Evolutionary conservation across 92 coral and sea anemone genomes (phyloP), one percentile per base, ranked within the genome.

Genomic region (Parazoanthus darwini): DNA sequence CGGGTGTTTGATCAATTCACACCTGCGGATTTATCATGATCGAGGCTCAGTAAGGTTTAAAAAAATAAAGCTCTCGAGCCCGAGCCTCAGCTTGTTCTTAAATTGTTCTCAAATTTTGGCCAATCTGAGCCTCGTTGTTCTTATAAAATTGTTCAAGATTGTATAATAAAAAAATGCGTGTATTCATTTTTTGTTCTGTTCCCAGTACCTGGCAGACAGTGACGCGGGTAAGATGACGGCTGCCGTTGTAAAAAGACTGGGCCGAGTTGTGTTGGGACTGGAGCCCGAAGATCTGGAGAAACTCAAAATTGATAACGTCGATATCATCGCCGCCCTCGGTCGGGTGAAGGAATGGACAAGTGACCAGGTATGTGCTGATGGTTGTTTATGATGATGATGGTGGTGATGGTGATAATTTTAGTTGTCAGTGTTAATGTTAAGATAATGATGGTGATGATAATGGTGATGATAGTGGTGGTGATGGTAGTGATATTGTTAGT

Each of bases 251-350:
- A 97, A 97, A 92, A 92, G 86, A 89, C 84, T 94, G 74, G 99
- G 99, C 37, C 98, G 98, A 35, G 98, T 97, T 43, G 96, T 97
- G 15, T 91, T 97, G 85, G 99, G 99, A 48, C 89, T 97, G 25
- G 76, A 93, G 4, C 93, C 96, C 18, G 94, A 94, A 59, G 99
- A 97, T 74, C 90, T 97, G 79, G 97, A 95, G 68, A 94, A 95
- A 68, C 95, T 97, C 38, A 92, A 93, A 8, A 86, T 97, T 65
- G 98, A 97, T 65, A 95, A 91, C 88, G 82, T 92, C 70, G 99
- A 97, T 82, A 80, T 92, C 63, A 89, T 97, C 86, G 98, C 97
- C 4, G 98, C 99, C 16, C 95, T 97, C n/a, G 99, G 99, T 14
- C 93, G 94, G 76, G 93, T 95, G 92, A 93, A 94, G 86, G 99